Conservation (phyloP, 2,797 vertebrate species). For the Benthosema pterotum region DNA sequence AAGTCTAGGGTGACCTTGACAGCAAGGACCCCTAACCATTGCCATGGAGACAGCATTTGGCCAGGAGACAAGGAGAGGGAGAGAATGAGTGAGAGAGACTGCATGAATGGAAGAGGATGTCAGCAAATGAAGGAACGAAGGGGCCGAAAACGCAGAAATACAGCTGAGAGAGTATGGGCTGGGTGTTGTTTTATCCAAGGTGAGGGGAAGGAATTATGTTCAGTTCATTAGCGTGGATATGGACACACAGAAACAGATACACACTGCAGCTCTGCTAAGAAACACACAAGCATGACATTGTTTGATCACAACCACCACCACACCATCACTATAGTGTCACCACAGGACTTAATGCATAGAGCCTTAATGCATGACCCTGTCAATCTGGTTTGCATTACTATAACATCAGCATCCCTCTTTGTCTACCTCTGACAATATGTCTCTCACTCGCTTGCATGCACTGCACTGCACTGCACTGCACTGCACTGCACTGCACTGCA, state of each 20-base stretch:
- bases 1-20: conserved; percentile 72
- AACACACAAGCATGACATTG: too few relatives aligned
- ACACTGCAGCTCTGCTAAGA: too few relatives aligned
- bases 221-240: too few relatives aligned
- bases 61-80: neutral
- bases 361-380: conserved; percentile 56
- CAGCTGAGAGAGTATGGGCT: too few relatives aligned
- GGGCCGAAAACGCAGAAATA: too few relatives aligned
- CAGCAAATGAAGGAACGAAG: too few relatives aligned
- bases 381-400: conserved; percentile 46
- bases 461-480: too few relatives aligned
- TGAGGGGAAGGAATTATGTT: too few relatives aligned
- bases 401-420: conserved; percentile 32
- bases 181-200: too few relatives aligned
- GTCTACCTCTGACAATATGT: conserved; percentile 1
- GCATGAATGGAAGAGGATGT: too few relatives aligned
- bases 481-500: too few relatives aligned
- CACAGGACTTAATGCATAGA: conserved; percentile 40
- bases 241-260: too few relatives aligned
- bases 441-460: neutral
- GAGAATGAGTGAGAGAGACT: conserved; percentile 2
- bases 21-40: conserved; percentile 63
- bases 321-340: conserved; percentile 12
- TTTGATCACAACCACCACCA: neutral
- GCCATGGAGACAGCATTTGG: conserved; percentile 73